Evolutionary conservation across 2,113 vertebrate species (phyloP), one percentile per base, ranked within the genome.

Genomic region (Colaptes auratus): DNA sequence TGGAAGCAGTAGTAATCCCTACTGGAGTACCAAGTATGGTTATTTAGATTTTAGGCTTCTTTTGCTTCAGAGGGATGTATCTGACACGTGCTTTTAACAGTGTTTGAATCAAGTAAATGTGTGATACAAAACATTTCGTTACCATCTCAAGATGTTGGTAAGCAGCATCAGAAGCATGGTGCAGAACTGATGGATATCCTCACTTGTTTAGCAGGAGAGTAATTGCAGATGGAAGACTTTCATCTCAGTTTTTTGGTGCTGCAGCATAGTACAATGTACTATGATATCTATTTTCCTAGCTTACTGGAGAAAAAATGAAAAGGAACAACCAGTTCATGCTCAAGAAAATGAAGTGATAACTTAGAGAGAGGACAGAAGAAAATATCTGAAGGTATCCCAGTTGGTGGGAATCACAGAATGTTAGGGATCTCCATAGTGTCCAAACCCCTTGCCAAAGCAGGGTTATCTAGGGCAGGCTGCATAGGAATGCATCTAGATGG

Each of bases 141-240:
- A 59, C 50, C 1, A 1, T 28, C 71, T 92, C n/a, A 50, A 80
- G 55, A 25, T 33, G 35, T 3, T 88, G 79, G 82, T 93, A 71
- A 88, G 80, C 33, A 36, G 7, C 59, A 88, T 7, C 15, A 82
- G 58, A 64, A 33, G 5, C n/a, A 7, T 2, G 4, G 55, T 44
- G 55, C 69, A 44, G 72, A 91, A 70, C 59, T 94, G 88, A 93
- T 88, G 79, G 76, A 44, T 77, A 52, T 36, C 82, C 76, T 82
- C 60, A 14, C 36, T 92, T 6, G 5, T n/a, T 70, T 70, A 88
- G 33, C 73, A 90, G 61, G 53, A 59, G 58, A 86, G 61, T 30
- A 53, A 89, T 92, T 80, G 42, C 71, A 55, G 5, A 24, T 66
- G 59, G 64, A 94, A 91, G 5, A 12, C 48, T 82, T 86, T 75